A percentile compares a stretch with the other conserved stretches of the same genome.
Conservation (phyloP, 2,888 invertebrate genomes). For the Agriopis marginaria region DNA sequence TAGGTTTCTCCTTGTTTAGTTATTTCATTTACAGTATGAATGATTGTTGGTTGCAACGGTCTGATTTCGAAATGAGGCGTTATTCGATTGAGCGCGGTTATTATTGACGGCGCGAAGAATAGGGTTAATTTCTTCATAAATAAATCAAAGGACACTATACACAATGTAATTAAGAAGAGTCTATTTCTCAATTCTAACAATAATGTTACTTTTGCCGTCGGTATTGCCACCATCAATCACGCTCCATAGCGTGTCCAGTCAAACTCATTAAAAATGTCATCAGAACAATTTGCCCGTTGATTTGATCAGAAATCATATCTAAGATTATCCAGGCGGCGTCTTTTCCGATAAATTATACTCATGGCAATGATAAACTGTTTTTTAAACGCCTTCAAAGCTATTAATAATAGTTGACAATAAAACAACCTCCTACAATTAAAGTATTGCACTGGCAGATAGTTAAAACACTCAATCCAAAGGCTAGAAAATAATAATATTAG, state of each 20-base stretch:
- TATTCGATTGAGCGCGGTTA: constrained; percentile 3
- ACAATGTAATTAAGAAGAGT: constrained; percentile 2
- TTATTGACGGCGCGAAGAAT: constrained; percentile 13
- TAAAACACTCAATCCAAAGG: no score
- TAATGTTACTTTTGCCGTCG: not conserved
- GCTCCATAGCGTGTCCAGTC: constrained; percentile 26
- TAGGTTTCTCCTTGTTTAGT: not conserved
- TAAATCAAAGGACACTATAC: constrained; percentile 24
- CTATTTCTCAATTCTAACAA: constrained; percentile 10
- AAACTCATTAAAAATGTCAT: constrained; percentile 14
- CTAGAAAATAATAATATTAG: no score
- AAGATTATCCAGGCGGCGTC: constrained; percentile 10
- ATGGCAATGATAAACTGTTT: constrained; percentile 15
- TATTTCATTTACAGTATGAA: not conserved
- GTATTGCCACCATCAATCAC: constrained; percentile 26
- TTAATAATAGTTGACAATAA: not conserved
- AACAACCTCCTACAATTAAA: not conserved
- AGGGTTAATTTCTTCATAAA: constrained; percentile 32
- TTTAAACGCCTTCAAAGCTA: constrained; percentile 4
- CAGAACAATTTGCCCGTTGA: constrained; percentile 12
- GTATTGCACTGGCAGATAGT: not conserved
- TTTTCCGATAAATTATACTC: constrained; percentile 16
- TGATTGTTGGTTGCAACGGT: not conserved
- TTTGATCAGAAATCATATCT: constrained; percentile 1
- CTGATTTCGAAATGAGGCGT: constrained; percentile 1